Percentiles rank a stretch among this genome's conserved stretches.
These are phyloP conservation scores for Poecile montanus DNA, from an alignment of 2,797 vertebrate species.

Conservation along the genomic window DNA sequence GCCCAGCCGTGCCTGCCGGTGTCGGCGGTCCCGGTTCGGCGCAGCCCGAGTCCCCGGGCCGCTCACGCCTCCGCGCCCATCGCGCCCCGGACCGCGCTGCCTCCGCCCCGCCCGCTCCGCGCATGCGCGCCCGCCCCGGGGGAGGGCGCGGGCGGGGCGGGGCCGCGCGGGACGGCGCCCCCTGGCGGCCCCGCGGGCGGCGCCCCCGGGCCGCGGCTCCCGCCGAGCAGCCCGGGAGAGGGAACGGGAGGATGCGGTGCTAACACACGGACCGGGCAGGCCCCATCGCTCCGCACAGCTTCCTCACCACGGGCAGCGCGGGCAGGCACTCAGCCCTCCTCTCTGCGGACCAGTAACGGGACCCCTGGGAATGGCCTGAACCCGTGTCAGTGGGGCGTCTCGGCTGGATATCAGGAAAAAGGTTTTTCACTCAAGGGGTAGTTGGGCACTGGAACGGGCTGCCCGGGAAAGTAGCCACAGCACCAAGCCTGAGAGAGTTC, in stretches of 20 bases:
- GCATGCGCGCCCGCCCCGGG: background rate
- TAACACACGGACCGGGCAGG: accelerated
- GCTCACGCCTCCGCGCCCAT: background rate
- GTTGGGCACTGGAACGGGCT: background rate
- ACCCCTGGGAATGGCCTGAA: background rate
- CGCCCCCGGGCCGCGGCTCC: background rate
- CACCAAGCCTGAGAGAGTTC: background rate
- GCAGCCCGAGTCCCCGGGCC: background rate
- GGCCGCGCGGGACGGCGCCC: background rate
- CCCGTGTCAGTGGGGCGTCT: too few species aligned
- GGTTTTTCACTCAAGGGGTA: background rate
- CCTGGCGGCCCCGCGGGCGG: background rate
- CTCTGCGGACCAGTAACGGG: background rate
- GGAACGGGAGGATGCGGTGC: accelerated
- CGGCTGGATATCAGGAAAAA: too few species aligned
- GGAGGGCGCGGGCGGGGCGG: background rate
- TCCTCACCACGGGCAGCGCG: background rate
- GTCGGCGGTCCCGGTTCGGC: background rate
- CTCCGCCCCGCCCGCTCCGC: background rate
- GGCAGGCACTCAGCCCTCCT: background rate
- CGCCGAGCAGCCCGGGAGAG: background rate
- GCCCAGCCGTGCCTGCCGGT: background rate
- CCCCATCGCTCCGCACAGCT: too few species aligned
- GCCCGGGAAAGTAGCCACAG: background rate
- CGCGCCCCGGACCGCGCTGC: background rate